Conservation (phyloP, 2,797 vertebrate species). For the Parauchenoglanis ngamensis region DNA sequence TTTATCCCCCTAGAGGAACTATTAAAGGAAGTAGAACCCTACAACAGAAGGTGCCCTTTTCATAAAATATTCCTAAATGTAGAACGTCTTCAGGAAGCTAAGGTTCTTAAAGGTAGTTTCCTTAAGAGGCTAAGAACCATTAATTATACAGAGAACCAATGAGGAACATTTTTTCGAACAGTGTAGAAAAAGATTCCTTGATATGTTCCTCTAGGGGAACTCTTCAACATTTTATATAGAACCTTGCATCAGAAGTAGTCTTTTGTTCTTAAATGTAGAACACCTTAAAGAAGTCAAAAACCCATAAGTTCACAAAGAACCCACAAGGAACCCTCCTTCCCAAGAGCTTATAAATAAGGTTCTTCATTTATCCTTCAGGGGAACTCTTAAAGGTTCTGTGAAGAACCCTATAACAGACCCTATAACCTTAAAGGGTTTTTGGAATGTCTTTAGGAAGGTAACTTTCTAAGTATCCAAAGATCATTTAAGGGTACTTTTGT, state of each 20-base stretch:
- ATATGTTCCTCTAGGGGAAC: background rate
- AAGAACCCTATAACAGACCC: background rate
- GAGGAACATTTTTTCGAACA: no score
- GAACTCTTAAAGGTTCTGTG: no score
- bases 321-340: background rate
- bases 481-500: background rate
- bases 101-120: no score
- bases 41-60: background rate
- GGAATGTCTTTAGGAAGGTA: background rate
- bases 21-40: background rate
- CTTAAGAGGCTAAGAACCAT: background rate
- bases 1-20: background rate
- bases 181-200: background rate
- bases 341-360: background rate
- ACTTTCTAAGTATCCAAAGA: background rate
- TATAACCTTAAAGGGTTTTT: background rate
- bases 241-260: background rate
- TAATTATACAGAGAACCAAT: no score
- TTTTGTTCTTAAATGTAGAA: no score
- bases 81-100: background rate
- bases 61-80: background rate
- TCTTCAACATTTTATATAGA: background rate
- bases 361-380: background rate
- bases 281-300: no score
- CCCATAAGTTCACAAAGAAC: background rate